Conservation (phyloP, 2,113 vertebrate genomes). For the Malurus elegans region DNA sequence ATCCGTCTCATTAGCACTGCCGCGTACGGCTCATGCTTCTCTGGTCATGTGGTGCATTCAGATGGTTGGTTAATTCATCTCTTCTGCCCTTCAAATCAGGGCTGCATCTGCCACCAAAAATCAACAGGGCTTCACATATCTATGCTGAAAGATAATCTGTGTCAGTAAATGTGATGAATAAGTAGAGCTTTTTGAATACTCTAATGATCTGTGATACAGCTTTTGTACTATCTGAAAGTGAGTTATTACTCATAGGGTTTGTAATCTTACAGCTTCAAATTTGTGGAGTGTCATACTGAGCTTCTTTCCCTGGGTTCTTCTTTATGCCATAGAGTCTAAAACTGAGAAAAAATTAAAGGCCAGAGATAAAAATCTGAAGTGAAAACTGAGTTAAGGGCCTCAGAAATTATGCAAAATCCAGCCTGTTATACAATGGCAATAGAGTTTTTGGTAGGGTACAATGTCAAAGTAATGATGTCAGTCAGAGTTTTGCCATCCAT, state of each 20-base stretch:
- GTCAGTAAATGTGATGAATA: slow-evolving; percentile 45
- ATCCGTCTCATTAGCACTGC: slow-evolving; percentile 23
- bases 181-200: slow-evolving; percentile 35
- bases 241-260: slow-evolving; percentile 13
- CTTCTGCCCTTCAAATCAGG: slow-evolving; percentile 57
- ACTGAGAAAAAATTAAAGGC: neutral
- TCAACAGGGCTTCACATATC: slow-evolving; percentile 49
- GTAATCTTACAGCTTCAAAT: slow-evolving; percentile 2
- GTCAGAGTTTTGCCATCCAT: neutral
- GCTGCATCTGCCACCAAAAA: slow-evolving; percentile 41
- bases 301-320: neutral
- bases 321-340: neutral
- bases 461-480: neutral
- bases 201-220: slow-evolving; percentile 17
- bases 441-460: neutral
- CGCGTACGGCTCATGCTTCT: neutral
- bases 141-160: slow-evolving; percentile 49
- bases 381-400: neutral
- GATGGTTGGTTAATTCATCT: slow-evolving; percentile 59
- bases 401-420: neutral
- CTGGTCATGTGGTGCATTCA: slow-evolving; percentile 40
- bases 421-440: neutral
- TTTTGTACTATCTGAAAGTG: slow-evolving; percentile 36
- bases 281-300: neutral
- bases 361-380: neutral